These are phyloP conservation scores for Priocnemis perturbator DNA, from an alignment of 2,888 invertebrate genomes.

Conservation along the genomic window DNA sequence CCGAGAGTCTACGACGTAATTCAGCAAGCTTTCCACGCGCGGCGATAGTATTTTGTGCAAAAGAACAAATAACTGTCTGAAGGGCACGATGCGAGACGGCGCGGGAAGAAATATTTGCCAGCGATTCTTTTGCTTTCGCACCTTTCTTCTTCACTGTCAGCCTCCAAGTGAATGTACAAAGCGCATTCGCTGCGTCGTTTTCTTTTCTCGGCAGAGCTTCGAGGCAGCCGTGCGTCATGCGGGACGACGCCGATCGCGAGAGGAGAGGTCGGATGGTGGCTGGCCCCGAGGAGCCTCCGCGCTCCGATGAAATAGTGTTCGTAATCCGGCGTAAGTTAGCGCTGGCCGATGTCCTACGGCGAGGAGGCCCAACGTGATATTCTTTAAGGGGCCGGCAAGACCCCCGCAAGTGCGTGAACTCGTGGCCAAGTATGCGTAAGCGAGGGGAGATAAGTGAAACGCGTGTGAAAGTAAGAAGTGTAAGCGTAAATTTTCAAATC, in stretches of 20 bases:
- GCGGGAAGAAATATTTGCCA: not conserved
- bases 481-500: too few species aligned
- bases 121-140: not conserved
- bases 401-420: slow-evolving; percentile 27
- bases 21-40: too few species aligned
- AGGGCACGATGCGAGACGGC: too few species aligned
- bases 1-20: too few species aligned
- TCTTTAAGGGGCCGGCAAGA: slow-evolving; percentile 23
- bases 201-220: slow-evolving; percentile 8
- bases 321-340: slow-evolving; percentile 67
- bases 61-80: too few species aligned
- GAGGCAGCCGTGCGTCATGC: slow-evolving; percentile 19
- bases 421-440: slow-evolving; percentile 29
- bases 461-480: too few species aligned
- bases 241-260: slow-evolving; percentile 21
- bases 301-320: slow-evolving; percentile 60
- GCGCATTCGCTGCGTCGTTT: slow-evolving; percentile 2
- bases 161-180: slow-evolving; percentile 12
- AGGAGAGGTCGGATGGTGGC: slow-evolving; percentile 41
- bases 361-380: slow-evolving; percentile 55
- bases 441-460: not conserved
- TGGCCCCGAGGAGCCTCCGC: slow-evolving; percentile 40
- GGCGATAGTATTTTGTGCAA: too few species aligned
- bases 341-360: slow-evolving; percentile 66
- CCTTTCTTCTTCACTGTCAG: slow-evolving; percentile 18